Conservation (phyloP, 2,888 invertebrate genomes). For the Nephrotoma guestfalica region DNA sequence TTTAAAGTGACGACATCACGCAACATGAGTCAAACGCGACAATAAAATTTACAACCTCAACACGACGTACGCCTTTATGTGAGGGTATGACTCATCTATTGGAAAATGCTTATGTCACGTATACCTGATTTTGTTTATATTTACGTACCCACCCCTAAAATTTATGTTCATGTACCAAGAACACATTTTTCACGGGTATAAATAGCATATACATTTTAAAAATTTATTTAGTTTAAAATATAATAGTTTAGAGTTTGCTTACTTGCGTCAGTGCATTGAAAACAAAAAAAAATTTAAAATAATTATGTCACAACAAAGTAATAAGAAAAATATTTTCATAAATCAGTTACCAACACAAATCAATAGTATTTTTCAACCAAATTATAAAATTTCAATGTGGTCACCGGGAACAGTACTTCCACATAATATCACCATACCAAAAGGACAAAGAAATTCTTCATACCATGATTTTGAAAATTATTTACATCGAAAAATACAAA, state of each 20-base stretch:
- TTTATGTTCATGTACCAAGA: neutral
- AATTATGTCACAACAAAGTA: neutral
- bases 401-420: neutral
- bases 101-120: neutral
- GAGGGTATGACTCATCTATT: neutral
- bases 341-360: neutral
- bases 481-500: neutral
- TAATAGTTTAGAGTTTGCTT: neutral
- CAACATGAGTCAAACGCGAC: neutral
- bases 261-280: neutral
- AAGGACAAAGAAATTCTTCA: neutral
- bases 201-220: neutral
- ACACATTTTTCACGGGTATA: neutral
- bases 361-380: neutral
- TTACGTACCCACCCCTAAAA: neutral
- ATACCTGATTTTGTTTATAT: neutral
- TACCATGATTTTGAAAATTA: neutral
- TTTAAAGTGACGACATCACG: neutral
- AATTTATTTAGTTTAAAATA: neutral
- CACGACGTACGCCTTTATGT: neutral
- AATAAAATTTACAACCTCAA: neutral
- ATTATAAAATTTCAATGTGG: neutral
- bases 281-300: neutral
- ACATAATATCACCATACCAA: neutral
- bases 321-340: neutral